phyloP scores from a whole-genome alignment of 2,797 vertebrate genomes.

The Bryconaethiops microstoma region DNA sequence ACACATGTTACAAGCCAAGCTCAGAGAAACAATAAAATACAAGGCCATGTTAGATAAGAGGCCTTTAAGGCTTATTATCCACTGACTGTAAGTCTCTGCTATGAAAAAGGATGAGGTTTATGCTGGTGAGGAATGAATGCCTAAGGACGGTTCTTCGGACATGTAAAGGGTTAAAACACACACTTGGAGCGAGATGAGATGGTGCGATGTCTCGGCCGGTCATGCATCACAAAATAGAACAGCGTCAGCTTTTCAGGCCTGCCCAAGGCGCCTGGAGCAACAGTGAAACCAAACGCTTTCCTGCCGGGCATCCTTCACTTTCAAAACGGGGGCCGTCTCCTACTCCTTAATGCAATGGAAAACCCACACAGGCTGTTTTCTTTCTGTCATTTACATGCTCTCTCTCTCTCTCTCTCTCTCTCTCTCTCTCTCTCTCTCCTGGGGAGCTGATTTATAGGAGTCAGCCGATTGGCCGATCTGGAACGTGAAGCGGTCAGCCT shows the following conservation, averaged over 20 bases:
- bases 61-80: neutral
- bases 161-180: slow-evolving; percentile 39
- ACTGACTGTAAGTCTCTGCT: neutral
- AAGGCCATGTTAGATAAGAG: neutral
- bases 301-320: slow-evolving; percentile 66
- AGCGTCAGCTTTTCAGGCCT: slow-evolving; percentile 73
- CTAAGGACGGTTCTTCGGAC: neutral
- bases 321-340: slow-evolving; percentile 64
- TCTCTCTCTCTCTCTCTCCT: neutral
- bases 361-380: slow-evolving; percentile 48
- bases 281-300: slow-evolving; percentile 79
- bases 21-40: neutral
- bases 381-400: neutral
- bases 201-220: slow-evolving; percentile 52
- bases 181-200: slow-evolving; percentile 51
- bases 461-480: slow-evolving; percentile 28
- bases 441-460: slow-evolving; percentile 60
- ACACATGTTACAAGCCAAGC: neutral
- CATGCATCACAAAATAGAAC: slow-evolving; percentile 71
- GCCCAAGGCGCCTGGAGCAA: slow-evolving; percentile 81
- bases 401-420: neutral
- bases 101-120: neutral
- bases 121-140: neutral
- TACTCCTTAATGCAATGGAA: slow-evolving; percentile 63
- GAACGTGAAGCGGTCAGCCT: slow-evolving; percentile 62